These are phyloP conservation scores for Eupithecia abbreviata DNA, from an alignment of 2,888 invertebrate genomes.

Conservation along the genomic window DNA sequence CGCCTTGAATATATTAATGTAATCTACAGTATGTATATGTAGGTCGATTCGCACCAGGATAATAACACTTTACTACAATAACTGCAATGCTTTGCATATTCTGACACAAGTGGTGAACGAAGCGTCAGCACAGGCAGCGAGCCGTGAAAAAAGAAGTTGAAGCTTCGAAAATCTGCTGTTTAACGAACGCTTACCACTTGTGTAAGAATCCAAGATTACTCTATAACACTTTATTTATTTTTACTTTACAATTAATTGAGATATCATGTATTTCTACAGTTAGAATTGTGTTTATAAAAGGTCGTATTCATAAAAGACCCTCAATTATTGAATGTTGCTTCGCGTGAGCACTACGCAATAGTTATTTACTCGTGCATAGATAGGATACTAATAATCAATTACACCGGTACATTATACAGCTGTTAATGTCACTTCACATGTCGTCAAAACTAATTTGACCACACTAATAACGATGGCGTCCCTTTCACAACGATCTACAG, in stretches of 20 bases:
- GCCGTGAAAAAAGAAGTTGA: neutral
- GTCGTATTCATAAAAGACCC: neutral
- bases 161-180: neutral
- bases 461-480: neutral
- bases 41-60: conserved; percentile 3
- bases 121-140: neutral
- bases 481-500: neutral
- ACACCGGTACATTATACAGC: neutral
- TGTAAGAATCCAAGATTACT: neutral
- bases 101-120: conserved; percentile 2
- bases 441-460: neutral
- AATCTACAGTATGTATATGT: conserved; percentile 4
- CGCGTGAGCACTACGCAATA: conserved; percentile 8
- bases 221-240: neutral
- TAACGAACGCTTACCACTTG: neutral
- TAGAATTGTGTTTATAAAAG: neutral
- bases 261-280: conserved; percentile 3
- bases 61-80: neutral
- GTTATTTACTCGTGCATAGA: conserved; percentile 7
- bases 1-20: conserved; percentile 15
- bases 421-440: neutral
- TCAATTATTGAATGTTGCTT: conserved; percentile 11
- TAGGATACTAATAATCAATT: conserved; percentile 9
- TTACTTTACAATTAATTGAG: neutral
- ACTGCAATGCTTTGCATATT: neutral